Evolutionary conservation across 2,113 vertebrate genomes (phyloP).

Genomic region (Sinocyclocheilus rhinocerous): DNA sequence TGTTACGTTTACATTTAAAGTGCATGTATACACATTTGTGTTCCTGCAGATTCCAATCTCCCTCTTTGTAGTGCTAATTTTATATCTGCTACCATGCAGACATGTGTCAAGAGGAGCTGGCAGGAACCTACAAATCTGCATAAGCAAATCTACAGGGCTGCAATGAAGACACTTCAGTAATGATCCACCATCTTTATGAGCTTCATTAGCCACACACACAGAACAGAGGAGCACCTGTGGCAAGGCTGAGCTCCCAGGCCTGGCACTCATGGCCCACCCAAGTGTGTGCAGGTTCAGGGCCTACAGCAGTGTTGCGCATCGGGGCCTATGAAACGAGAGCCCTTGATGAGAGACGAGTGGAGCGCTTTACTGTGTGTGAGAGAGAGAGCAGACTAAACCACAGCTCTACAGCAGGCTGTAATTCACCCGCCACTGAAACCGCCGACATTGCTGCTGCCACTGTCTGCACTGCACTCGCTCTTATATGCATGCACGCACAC

Average conservation of each 20-base stretch:
- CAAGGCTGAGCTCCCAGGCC: conserved; percentile 41
- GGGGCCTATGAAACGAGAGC: conserved; percentile 57
- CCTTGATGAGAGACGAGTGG: conserved; percentile 56
- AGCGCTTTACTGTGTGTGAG: conserved; percentile 38
- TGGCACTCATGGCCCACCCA: conserved; percentile 52
- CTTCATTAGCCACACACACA: conserved; percentile 55
- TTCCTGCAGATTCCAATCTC: not conserved
- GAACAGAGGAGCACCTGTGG: conserved; percentile 57
- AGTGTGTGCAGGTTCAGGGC: conserved; percentile 45
- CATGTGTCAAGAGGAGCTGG: conserved; percentile 35
- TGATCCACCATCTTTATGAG: conserved; percentile 52
- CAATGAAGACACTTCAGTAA: conserved; percentile 52
- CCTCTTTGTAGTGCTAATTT: conserved; percentile 40
- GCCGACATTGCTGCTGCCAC: conserved; percentile 69
- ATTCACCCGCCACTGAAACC: conserved; percentile 80
- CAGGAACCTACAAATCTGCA: conserved; percentile 45
- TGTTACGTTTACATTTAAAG: not conserved
- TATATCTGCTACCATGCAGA: conserved; percentile 40
- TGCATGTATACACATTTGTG: not conserved
- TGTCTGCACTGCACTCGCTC: conserved; percentile 52
- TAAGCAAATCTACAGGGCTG: conserved; percentile 41
- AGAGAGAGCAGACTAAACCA: conserved; percentile 65
- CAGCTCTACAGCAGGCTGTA: conserved; percentile 78
- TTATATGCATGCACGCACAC: conserved; percentile 31
- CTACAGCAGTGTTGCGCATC: conserved; percentile 50